Conservation (phyloP, 2,113 vertebrate species). For the Hypomesus transpacificus region DNA sequence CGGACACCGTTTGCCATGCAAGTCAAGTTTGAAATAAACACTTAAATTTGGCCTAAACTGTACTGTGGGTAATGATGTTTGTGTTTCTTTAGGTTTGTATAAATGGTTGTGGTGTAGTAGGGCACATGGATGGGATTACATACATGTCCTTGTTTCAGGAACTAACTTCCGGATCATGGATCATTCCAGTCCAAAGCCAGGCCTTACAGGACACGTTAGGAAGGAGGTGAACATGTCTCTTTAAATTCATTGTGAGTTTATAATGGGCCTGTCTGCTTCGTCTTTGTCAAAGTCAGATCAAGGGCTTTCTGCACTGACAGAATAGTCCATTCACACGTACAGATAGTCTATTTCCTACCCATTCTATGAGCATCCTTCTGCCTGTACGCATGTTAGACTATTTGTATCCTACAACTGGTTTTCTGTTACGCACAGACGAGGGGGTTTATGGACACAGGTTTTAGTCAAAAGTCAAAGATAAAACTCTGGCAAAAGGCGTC, state of each 20-base stretch:
- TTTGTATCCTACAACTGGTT: slow-evolving; percentile 14
- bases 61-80: slow-evolving; percentile 28
- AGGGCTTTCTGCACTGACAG: background rate
- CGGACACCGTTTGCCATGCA: slow-evolving; percentile 66
- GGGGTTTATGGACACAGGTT: too few relatives aligned
- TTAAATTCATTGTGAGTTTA: background rate
- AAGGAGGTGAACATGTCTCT: too few relatives aligned
- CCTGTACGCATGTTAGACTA: background rate
- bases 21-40: slow-evolving; percentile 49
- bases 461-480: too few relatives aligned
- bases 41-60: slow-evolving; percentile 38
- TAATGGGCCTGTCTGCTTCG: too few relatives aligned
- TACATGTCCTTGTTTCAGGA: too few relatives aligned
- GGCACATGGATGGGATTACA: background rate
- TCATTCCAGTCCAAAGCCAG: too few relatives aligned
- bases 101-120: background rate
- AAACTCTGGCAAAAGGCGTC: too few relatives aligned
- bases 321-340: slow-evolving; percentile 13
- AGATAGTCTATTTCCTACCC: slow-evolving; percentile 52
- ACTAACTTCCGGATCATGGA: too few relatives aligned
- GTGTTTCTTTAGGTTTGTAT: slow-evolving; percentile 33
- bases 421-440: too few relatives aligned
- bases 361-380: slow-evolving; percentile 13
- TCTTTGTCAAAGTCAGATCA: background rate
- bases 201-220: too few relatives aligned